Base-by-base conservation (phyloP, 2,113 vertebrate species). In the Microtus ochrogaster region DNA sequence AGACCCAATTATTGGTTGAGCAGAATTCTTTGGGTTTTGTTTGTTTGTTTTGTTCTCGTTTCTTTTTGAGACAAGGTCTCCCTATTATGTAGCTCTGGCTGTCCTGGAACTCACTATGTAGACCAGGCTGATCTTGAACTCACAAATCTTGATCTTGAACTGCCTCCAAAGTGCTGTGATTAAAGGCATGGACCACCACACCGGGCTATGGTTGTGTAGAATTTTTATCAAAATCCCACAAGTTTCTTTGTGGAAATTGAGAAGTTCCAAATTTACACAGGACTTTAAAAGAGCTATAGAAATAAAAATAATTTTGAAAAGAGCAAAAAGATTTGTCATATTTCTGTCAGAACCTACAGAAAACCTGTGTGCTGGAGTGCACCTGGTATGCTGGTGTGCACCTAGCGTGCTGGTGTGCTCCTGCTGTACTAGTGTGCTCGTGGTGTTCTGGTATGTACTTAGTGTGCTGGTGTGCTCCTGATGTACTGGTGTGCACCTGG, bases 221-320 rank as follows among this genome's bases (percentile, higher is more conserved):
- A 4, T 66, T 33, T 16, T 39, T 82, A 5, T 90, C 16, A 58
- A 63, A 86, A 70, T 88, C 33, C 16, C 55, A 74, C 94, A 87
- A 19, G 11, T 92, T 73, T 90, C 72, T 96, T 77, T 58, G 24
- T 74, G 79, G 70, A 95, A 97, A 92, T 10, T 58, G 74, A 88
- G 44, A 84, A 90, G 72, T 81, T 94, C 16, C 72, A 58, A 79
- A 94, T 44, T 61, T 65, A 49, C 36, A 47, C 11, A 92, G 70
- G 93, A 94, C 90, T 94, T 82, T 66, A 76, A 66, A 96, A 58
- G 7, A 76, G 7, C 36, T 79, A 76, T 49, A 92, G 90, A 66
- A 91, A n/a, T 33, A 82, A 61, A 92, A 92, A 49, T 30, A 94
- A 73, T 78, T 93, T 95, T 92, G 68, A 78, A 73, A 94, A 66